A percentile compares a stretch with the other conserved stretches of the same genome.
Evolutionary conservation across 35 echinoderm and acorn worm genomes (phyloP).

Genomic region (Apostichopus californicus): DNA sequence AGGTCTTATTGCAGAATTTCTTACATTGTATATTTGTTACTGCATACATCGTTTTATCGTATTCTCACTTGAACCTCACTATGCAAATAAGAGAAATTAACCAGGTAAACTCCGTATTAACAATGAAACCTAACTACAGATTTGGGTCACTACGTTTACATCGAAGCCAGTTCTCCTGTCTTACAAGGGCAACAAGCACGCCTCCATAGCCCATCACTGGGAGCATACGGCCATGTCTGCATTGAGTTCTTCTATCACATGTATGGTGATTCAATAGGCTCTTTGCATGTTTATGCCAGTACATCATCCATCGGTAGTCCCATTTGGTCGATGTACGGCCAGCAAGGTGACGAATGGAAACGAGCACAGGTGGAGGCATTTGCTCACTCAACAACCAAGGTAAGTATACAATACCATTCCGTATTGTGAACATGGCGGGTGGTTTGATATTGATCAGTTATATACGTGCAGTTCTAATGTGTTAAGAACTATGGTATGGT

Average conservation of each 20-base stretch:
- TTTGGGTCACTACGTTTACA: conserved; percentile 75
- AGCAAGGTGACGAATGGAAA: conserved; percentile 76
- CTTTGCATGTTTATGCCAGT: conserved; percentile 43
- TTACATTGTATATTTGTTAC: too few species aligned
- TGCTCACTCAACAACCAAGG: neutral
- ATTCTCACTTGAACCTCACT: too few species aligned
- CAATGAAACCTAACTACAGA: neutral
- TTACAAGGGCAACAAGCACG: conserved; percentile 50
- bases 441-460: too few species aligned
- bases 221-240: conserved; percentile 31
- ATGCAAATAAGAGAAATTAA: too few species aligned
- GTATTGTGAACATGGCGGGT: too few species aligned
- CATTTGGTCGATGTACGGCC: conserved; percentile 55
- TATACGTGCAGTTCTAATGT: too few species aligned
- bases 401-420: neutral
- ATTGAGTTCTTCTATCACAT: conserved; percentile 73
- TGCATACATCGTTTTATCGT: too few species aligned
- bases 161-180: conserved; percentile 46
- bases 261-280: conserved; percentile 63
- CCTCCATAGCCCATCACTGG: conserved; percentile 57
- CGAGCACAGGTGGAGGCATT: conserved; percentile 31
- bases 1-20: too few species aligned
- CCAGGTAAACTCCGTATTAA: too few species aligned
- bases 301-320: neutral
- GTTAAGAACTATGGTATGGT: too few species aligned